Percentiles rank a stretch among this genome's conserved stretches.
These are phyloP conservation scores for Thysanoteuthis rhombus DNA, from an alignment of 2,888 invertebrate genomes.

Conservation along the genomic window DNA sequence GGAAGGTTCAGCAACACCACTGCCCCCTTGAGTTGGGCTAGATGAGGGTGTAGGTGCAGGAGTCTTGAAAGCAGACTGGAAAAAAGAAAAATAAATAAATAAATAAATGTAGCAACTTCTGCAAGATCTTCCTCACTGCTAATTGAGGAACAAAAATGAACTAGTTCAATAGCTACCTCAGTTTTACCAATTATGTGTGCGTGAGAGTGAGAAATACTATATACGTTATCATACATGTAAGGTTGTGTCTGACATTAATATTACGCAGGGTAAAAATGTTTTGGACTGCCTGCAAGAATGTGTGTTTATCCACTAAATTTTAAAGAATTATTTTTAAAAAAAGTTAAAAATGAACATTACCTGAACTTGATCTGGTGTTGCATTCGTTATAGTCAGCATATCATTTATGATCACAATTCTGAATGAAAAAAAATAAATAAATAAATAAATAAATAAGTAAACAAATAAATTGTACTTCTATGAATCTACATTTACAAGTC, in stretches of 20 bases:
- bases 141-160: too few species aligned
- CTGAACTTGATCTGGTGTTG: conserved; percentile 76
- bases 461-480: too few species aligned
- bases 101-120: neutral
- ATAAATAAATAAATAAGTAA: too few species aligned
- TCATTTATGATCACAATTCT: conserved; percentile 85
- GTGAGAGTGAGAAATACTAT: too few species aligned
- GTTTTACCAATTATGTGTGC: too few species aligned
- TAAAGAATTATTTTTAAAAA: neutral
- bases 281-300: neutral
- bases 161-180: too few species aligned
- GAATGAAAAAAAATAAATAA: conserved; percentile 37
- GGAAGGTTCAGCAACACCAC: conserved; percentile 38
- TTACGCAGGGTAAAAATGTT: neutral
- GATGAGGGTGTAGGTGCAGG: conserved; percentile 67
- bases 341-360: conserved; percentile 41
- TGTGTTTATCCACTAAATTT: neutral
- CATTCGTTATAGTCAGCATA: conserved; percentile 79
- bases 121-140: too few species aligned
- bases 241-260: too few species aligned
- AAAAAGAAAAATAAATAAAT: conserved; percentile 33
- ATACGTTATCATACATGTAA: too few species aligned
- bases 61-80: conserved; percentile 62
- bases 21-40: conserved; percentile 53
- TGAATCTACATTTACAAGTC: neutral